Base-by-base conservation (phyloP, 2,113 vertebrate species). In the Crotalus helleri region DNA sequence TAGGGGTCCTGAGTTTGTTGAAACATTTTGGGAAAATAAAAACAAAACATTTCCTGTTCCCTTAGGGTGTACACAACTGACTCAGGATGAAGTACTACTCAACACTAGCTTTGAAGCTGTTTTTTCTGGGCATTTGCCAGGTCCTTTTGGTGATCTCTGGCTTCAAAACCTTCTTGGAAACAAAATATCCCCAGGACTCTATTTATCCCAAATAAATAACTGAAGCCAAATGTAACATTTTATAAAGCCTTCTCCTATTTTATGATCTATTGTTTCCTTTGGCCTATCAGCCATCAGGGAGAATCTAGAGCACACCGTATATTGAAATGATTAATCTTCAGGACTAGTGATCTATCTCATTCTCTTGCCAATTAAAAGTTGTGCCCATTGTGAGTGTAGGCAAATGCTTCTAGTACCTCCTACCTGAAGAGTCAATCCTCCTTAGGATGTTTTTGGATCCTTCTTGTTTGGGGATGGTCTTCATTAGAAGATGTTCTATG, bases 111-210 rank as follows among this genome's bases (percentile, higher is more conserved):
- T 61, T 85, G 90, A 95, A 94, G 91, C 90, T 88, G 33, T 26
- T 95, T 95, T 94, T 93, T 90, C 87, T 92, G 87, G 29, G 7
- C 24, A 58, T 90, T 95, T 96, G 91, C 90, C 92, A 94, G 53
- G 92, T 39, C 44, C 53, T 93, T 29, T 93, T 94, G 13, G 74
- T 94, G 92, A 91, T 24, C 93, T 92, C 44, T 88, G 92, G 92
- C 88, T 89, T 93, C 93, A 91, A 92, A 29, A 87, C 94, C 93
- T 95, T 95, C 96, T 69, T 69, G 94, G 92, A 95, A 94, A 94
- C 94, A 95, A 95, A 95, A 88, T 29, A 94, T 93, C 87, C 92
- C 88, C 29, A 55, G 86, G 93, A 91, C 7, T 95, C 87, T 90
- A 90, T 89, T 93, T 93, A 95, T 92, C 92, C n/a, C 92, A 94